Evolutionary conservation across 2,888 invertebrate genomes (phyloP).

Genomic region (Apoderus coryli): DNA sequence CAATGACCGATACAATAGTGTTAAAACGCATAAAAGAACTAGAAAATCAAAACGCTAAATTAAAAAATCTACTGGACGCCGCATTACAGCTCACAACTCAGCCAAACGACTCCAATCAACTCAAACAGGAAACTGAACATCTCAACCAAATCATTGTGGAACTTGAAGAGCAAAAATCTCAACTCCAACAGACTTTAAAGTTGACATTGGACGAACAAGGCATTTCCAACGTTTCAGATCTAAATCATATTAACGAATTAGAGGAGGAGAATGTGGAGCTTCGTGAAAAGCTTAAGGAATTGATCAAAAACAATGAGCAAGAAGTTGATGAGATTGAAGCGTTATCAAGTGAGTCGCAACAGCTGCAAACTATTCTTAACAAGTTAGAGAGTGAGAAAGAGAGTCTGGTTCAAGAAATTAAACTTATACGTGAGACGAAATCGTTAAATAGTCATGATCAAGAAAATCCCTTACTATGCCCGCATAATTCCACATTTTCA

Average conservation of each 20-base stretch:
- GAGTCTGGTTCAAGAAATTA: slow-evolving; percentile 12
- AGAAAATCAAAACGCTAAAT: slow-evolving; percentile 19
- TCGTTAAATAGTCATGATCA: slow-evolving; percentile 11
- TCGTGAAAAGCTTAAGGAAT: slow-evolving; percentile 14
- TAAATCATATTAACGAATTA: slow-evolving; percentile 10
- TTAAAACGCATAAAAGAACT: slow-evolving; percentile 18
- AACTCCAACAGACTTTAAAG: slow-evolving; percentile 16
- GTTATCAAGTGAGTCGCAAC: slow-evolving; percentile 14
- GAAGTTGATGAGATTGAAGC: slow-evolving; percentile 14
- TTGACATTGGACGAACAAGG: slow-evolving; percentile 10
- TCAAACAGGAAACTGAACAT: slow-evolving; percentile 14
- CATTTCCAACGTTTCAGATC: slow-evolving; percentile 7
- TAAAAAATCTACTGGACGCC: slow-evolving; percentile 16
- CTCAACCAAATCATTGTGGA: slow-evolving; percentile 14
- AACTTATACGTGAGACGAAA: slow-evolving; percentile 15
- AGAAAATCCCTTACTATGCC: no score
- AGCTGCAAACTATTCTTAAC: slow-evolving; percentile 14
- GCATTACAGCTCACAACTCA: slow-evolving; percentile 17
- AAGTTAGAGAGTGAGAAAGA: slow-evolving; percentile 16
- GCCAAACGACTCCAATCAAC: slow-evolving; percentile 11
- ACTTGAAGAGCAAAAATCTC: slow-evolving; percentile 17
- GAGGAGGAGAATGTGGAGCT: slow-evolving; percentile 16
- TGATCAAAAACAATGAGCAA: slow-evolving; percentile 15
- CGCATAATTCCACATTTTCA: no score
- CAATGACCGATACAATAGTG: background rate